phyloP scores from a whole-genome alignment of 2,113 vertebrate species.

The Phaetusa simplex region DNA sequence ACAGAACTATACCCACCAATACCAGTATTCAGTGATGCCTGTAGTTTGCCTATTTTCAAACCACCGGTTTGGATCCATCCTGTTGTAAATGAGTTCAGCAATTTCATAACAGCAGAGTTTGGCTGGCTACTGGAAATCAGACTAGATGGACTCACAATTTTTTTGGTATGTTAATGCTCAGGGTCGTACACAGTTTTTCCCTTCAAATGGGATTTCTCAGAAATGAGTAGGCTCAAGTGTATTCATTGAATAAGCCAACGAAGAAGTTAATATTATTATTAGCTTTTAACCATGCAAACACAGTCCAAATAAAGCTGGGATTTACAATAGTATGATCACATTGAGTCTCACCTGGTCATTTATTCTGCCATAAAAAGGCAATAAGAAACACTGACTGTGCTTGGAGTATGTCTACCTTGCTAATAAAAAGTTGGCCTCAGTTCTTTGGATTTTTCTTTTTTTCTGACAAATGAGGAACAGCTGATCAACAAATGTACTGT shows the following conservation, averaged over 20 bases:
- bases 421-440: neutral
- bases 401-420: neutral
- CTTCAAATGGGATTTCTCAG: neutral
- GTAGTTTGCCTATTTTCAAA: neutral
- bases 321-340: neutral
- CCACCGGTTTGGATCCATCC: neutral
- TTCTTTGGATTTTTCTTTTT: neutral
- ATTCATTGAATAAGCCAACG: neutral
- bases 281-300: neutral
- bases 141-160: neutral
- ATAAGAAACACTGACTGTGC: neutral
- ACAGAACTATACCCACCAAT: neutral
- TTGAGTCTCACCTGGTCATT: neutral
- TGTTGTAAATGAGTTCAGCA: neutral
- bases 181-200: neutral
- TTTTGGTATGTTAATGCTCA: neutral
- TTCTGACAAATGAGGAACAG: neutral
- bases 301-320: neutral
- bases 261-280: neutral
- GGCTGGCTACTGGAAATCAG: neutral
- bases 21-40: neutral
- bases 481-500: neutral
- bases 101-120: neutral
- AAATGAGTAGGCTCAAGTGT: neutral
- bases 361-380: neutral